A percentile compares a stretch with the other conserved stretches of the same genome.
These are phyloP conservation scores for Arctia plantaginis DNA, from an alignment of 2,888 invertebrate genomes.

Conservation along the genomic window DNA sequence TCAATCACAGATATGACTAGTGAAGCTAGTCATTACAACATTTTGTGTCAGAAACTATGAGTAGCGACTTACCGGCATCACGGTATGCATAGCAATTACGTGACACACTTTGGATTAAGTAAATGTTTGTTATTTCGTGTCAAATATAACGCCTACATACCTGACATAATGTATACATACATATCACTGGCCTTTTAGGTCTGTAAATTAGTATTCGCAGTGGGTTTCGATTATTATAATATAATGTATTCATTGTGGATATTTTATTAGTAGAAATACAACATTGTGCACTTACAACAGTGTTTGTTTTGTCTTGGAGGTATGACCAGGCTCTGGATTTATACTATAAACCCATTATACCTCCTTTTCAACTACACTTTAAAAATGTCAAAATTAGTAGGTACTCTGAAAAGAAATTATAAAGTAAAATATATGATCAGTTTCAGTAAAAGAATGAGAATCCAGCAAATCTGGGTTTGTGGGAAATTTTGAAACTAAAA, in stretches of 20 bases:
- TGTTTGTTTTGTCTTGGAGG: not conserved
- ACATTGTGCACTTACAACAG: not conserved
- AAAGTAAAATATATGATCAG: no score
- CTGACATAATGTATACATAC: not conserved
- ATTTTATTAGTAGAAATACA: not conserved
- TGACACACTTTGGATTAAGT: slow-evolving; percentile 12
- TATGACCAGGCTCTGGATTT: not conserved
- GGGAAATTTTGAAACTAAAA: no score
- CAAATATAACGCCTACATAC: not conserved
- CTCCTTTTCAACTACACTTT: not conserved
- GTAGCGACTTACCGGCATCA: slow-evolving; percentile 14
- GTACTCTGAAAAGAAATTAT: no score
- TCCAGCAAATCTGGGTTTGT: no score
- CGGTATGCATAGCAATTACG: slow-evolving; percentile 29
- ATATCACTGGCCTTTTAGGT: not conserved
- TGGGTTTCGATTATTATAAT: not conserved
- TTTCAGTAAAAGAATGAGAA: no score
- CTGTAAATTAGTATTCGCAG: not conserved
- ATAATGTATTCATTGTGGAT: no score
- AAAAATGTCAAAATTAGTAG: no score
- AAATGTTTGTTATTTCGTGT: slow-evolving; percentile 10
- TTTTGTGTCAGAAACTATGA: slow-evolving; percentile 14
- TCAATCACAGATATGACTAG: not conserved
- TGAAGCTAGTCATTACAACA: slow-evolving; percentile 18
- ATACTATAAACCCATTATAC: not conserved